Conservation (phyloP, 2,797 vertebrate genomes). For the Phoeniculus purpureus region DNA sequence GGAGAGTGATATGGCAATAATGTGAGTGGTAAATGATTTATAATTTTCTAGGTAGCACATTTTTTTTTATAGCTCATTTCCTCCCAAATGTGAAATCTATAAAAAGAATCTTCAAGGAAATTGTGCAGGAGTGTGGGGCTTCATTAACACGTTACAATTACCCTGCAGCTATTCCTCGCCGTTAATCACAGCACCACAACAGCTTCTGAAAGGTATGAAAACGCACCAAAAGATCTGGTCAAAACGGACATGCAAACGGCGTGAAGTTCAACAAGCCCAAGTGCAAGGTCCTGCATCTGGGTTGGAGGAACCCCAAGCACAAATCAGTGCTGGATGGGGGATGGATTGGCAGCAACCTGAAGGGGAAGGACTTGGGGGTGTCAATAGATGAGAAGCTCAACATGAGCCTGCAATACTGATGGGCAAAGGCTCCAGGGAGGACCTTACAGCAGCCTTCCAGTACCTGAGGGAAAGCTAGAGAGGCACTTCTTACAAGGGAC, state of each 20-base stretch:
- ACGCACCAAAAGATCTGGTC: conserved; percentile 55
- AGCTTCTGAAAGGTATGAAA: conserved; percentile 68
- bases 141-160: conserved; percentile 67
- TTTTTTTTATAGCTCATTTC: conserved; percentile 72
- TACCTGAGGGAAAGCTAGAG: too few relatives aligned
- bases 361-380: too few relatives aligned
- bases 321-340: too few relatives aligned
- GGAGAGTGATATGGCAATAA: background rate
- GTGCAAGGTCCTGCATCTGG: too few relatives aligned
- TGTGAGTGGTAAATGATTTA: conserved; percentile 57
- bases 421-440: too few relatives aligned
- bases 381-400: too few relatives aligned
- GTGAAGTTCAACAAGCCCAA: too few relatives aligned
- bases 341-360: too few relatives aligned
- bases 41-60: conserved; percentile 58
- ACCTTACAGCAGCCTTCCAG: too few relatives aligned
- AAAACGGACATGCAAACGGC: background rate
- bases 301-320: too few relatives aligned
- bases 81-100: conserved; percentile 65
- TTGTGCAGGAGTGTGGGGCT: conserved; percentile 45
- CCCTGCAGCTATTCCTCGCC: conserved; percentile 59
- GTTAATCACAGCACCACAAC: conserved; percentile 67
- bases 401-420: too few relatives aligned
- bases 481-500: too few relatives aligned
- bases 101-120: conserved; percentile 71